Evolutionary conservation across 2,797 vertebrate genomes (phyloP).

Genomic region (Macropodus opercularis): DNA sequence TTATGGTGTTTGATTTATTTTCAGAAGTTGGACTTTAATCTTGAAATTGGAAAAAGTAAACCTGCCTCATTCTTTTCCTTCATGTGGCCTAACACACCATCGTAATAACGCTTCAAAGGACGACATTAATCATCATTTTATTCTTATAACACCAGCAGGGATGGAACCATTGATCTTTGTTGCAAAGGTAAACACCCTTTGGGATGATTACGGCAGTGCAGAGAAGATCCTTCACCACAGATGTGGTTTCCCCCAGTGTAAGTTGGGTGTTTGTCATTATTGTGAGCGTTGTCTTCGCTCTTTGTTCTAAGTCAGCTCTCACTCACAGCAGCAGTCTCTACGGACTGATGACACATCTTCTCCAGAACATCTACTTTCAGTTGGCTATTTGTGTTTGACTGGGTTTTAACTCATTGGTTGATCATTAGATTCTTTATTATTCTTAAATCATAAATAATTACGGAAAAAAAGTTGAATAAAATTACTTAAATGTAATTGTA

Average conservation of each 20-base stretch:
- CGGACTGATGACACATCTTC: slow-evolving; percentile 49
- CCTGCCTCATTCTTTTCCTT: too few species aligned
- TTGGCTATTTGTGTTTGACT: too few species aligned
- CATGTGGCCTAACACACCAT: too few species aligned
- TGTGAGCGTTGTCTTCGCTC: slow-evolving; percentile 31
- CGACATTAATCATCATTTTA: slow-evolving; percentile 44
- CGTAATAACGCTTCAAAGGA: slow-evolving; percentile 26
- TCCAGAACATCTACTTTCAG: too few species aligned
- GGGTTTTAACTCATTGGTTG: too few species aligned
- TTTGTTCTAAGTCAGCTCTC: slow-evolving; percentile 16
- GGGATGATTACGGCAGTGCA: slow-evolving; percentile 25
- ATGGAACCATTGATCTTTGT: slow-evolving; percentile 42
- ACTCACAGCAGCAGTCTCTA: slow-evolving; percentile 22
- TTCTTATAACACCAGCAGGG: slow-evolving; percentile 11
- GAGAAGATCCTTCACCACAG: slow-evolving; percentile 31
- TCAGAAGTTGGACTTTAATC: too few species aligned
- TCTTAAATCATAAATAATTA: too few species aligned
- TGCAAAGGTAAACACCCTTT: slow-evolving; percentile 45
- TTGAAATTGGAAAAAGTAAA: too few species aligned
- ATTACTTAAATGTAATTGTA: too few species aligned
- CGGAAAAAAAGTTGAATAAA: too few species aligned
- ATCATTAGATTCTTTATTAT: too few species aligned
- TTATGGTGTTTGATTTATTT: too few species aligned
- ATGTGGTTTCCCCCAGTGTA: slow-evolving; percentile 9
- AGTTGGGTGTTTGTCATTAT: slow-evolving; percentile 42